phyloP scores from a whole-genome alignment of 1,140 invertebrate genomes.

The Sycobia sp. region DNA sequence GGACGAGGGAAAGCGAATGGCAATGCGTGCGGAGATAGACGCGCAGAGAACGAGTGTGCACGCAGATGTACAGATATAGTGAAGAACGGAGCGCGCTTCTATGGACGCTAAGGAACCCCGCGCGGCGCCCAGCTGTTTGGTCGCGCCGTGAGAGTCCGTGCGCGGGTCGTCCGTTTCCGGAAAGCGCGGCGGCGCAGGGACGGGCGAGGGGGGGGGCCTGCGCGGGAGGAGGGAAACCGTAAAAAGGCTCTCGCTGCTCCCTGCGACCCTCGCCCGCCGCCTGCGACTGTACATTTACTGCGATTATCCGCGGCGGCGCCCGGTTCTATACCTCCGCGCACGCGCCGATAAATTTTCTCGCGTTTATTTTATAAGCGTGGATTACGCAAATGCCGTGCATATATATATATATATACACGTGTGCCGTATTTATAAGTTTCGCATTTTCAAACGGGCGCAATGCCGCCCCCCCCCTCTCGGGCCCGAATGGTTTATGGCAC shows the following conservation, averaged over 20 bases:
- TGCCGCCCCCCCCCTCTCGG: too few species aligned
- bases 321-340: too few species aligned
- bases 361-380: slow-evolving; percentile 31
- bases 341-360: slow-evolving; percentile 20
- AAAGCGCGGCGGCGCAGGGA: not conserved
- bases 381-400: slow-evolving; percentile 19
- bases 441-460: slow-evolving; percentile 15
- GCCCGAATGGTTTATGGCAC: not conserved
- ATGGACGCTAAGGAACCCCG: slow-evolving; percentile 43
- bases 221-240: not conserved
- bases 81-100: slow-evolving; percentile 4
- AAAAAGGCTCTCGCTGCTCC: slow-evolving; percentile 14
- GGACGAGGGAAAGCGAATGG: not conserved
- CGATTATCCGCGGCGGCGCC: slow-evolving; percentile 18
- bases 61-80: not conserved
- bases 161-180: too few species aligned
- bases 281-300: not conserved
- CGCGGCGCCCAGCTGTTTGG: not conserved
- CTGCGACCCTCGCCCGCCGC: too few species aligned
- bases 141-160: slow-evolving; percentile 25
- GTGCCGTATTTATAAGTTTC: slow-evolving; percentile 9
- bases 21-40: not conserved
- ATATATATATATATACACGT: too few species aligned
- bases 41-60: not conserved
- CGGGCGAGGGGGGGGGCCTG: not conserved